A percentile compares a stretch with the other conserved stretches of the same genome.
phyloP scores from a whole-genome alignment of 1,140 invertebrate species.

The Holotrichia oblita region DNA sequence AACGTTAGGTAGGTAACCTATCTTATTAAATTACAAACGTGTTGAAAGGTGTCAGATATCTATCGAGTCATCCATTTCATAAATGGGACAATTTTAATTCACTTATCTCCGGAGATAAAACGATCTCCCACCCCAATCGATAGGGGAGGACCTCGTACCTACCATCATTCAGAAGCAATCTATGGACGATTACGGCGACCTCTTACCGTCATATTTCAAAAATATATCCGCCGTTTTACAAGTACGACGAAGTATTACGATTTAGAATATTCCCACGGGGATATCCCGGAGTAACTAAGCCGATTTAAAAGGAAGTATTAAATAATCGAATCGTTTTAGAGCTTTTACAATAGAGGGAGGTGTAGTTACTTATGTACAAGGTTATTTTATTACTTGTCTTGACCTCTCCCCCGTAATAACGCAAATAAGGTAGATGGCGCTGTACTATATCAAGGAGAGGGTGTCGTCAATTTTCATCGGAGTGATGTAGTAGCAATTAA shows the following conservation, averaged over 20 bases:
- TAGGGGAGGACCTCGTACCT: background rate
- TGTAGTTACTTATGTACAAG: background rate
- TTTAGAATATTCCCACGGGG: background rate
- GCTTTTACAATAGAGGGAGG: background rate
- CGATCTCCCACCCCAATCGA: background rate
- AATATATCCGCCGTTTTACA: background rate
- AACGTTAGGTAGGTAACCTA: too few species aligned
- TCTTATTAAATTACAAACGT: too few species aligned
- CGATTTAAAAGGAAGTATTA: background rate
- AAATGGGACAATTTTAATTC: background rate
- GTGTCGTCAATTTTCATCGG: background rate
- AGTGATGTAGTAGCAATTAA: constrained; percentile 33
- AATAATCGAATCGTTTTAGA: background rate
- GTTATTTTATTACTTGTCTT: background rate
- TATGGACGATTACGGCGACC: background rate
- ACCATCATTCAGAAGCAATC: background rate
- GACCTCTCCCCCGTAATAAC: background rate
- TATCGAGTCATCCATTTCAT: background rate
- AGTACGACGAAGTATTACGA: too few species aligned
- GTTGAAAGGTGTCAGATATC: too few species aligned
- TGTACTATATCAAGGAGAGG: background rate
- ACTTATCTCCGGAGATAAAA: background rate
- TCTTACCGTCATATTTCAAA: background rate
- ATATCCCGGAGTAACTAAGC: background rate
- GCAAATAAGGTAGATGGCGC: background rate